Evolutionary conservation across 2,888 invertebrate species (phyloP), one percentile per base, ranked within the genome.

Genomic region (Oconnorella tubifera): DNA sequence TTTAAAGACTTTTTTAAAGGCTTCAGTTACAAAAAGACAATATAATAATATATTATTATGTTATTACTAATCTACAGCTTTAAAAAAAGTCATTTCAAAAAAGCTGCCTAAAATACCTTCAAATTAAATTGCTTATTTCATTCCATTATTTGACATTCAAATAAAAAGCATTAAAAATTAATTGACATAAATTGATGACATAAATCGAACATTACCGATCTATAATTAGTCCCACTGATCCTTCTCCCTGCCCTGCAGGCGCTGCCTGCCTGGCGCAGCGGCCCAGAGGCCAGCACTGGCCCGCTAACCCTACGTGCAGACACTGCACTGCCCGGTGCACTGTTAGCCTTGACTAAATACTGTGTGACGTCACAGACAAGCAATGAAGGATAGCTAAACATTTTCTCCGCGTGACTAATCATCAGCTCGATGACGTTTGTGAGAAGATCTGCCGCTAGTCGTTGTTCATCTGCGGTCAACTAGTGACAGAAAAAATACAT

Each of bases 321-420:
- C 23, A 10, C 59, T 1, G 59, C 10, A 14, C 27, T 32, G n/a
- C 59, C 40, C 3, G 48, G 48, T 1, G 48, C 33, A 23, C 14
- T 27, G 27, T 25, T 29, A 6, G n/a, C 40, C 59, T 25, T 25
- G 10, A 27, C 40, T 6, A 25, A 29, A 31, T 59, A n/a, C 14
- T 23, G 59, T 6, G 48, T 25, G 2, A 59, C 23, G 59, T 59
- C 59, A n/a, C n/a, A 27, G 10, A 40, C 40, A 27, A 59, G 48
- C 40, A 27, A 27, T 10, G 27, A 25, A 29, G 59, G 59, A 28
- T 40, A 25, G 48, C 40, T 27, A 48, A 59, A 59, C 27, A 59
- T 25, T 23, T 23, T 23, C 40, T 59, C 59, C 14, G 40, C 25
- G 25, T 27, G 59, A 6, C 27, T 10, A 48, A 59, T 59, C 59